These are phyloP conservation scores for Tinea pellionella DNA, from an alignment of 2,888 invertebrate genomes.

Conservation along the genomic window DNA sequence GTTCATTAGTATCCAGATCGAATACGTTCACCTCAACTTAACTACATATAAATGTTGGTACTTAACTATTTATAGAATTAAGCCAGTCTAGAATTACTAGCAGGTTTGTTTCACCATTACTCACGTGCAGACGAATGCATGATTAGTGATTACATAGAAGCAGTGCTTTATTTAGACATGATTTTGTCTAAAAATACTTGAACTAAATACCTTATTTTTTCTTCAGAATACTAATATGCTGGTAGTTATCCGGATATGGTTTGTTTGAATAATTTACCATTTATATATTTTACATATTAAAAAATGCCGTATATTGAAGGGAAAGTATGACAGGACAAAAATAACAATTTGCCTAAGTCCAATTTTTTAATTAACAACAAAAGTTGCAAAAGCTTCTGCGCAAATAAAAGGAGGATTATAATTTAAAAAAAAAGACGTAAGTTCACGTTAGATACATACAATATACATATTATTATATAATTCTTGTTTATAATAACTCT, in stretches of 20 bases:
- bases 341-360: no score
- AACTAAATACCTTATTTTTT: neutral
- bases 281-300: no score
- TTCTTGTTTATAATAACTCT: no score
- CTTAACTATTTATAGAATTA: neutral
- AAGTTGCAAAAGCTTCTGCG: no score
- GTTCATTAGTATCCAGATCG: neutral
- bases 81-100: neutral
- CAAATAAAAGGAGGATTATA: no score
- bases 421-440: no score
- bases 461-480: no score
- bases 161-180: neutral
- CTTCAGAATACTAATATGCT: no score
- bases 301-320: no score
- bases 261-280: neutral
- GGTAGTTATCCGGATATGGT: neutral
- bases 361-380: no score
- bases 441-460: no score
- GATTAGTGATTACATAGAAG: neutral
- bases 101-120: constrained; percentile 4
- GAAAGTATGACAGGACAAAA: no score
- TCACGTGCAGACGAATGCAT: neutral
- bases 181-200: neutral
- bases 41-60: neutral
- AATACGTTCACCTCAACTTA: constrained; percentile 4